These are phyloP conservation scores for Chromoteleia sp. DNA, from an alignment of 2,888 invertebrate genomes.

Conservation along the genomic window DNA sequence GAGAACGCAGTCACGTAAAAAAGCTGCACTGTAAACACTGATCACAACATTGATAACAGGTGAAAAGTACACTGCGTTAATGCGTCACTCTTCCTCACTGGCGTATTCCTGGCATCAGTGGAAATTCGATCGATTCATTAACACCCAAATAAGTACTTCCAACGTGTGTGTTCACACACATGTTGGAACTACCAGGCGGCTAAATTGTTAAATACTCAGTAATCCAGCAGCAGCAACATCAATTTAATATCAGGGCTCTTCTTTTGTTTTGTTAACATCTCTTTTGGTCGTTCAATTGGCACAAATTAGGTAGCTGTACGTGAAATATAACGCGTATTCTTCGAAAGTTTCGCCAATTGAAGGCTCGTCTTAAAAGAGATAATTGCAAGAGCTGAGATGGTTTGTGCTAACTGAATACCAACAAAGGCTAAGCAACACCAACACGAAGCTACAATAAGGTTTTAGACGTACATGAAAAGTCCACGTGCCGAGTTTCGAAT, in stretches of 20 bases:
- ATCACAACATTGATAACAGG: conserved; percentile 77
- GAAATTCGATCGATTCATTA: conserved; percentile 3
- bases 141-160: conserved; percentile 24
- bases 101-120: conserved; percentile 17
- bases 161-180: conserved; percentile 4
- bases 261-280: conserved; percentile 4
- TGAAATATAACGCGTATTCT: not conserved
- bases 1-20: conserved; percentile 75
- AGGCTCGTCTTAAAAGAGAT: conserved; percentile 6
- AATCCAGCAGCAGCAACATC: conserved; percentile 51
- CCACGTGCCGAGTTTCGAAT: conserved; percentile 29
- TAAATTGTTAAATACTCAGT: conserved; percentile 38
- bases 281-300: conserved; percentile 43
- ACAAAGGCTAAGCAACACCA: conserved; percentile 83
- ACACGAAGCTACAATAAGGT: conserved; percentile 78
- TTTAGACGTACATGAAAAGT: conserved; percentile 45
- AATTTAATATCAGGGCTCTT: conserved; percentile 33
- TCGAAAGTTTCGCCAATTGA: not conserved
- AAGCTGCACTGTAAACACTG: conserved; percentile 72
- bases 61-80: conserved; percentile 44
- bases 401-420: conserved; percentile 67
- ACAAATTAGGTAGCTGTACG: conserved; percentile 25
- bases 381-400: conserved; percentile 27
- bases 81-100: conserved; percentile 28
- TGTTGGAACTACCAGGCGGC: conserved; percentile 8